These are phyloP conservation scores for Homarus gammarus DNA, from an alignment of 2,888 invertebrate genomes.

Conservation along the genomic window DNA sequence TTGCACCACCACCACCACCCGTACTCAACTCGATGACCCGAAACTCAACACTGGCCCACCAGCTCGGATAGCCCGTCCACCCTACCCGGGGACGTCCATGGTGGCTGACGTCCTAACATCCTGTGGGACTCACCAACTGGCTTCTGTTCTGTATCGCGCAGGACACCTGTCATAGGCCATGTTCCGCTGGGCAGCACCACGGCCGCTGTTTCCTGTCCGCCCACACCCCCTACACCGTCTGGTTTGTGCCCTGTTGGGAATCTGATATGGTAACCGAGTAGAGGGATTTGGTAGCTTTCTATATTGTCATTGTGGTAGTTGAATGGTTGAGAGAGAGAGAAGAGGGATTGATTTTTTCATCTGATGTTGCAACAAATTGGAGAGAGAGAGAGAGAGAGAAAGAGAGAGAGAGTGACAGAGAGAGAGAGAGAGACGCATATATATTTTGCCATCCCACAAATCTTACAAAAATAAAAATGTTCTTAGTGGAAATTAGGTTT, in stretches of 20 bases:
- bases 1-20: too few species aligned
- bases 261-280: too few species aligned
- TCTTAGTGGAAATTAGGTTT: too few species aligned
- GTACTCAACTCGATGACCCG: too few species aligned
- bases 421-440: background rate
- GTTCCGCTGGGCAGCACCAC: background rate
- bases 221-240: background rate
- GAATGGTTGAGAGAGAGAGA: background rate
- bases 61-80: background rate
- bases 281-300: background rate
- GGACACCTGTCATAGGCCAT: background rate
- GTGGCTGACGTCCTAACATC: background rate
- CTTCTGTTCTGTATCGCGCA: background rate
- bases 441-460: too few species aligned
- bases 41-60: background rate
- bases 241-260: too few species aligned
- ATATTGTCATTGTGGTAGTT: background rate
- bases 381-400: background rate
- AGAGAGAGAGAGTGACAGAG: slow-evolving; percentile 4
- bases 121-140: background rate
- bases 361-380: too few species aligned
- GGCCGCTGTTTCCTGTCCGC: background rate
- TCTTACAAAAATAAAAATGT: too few species aligned
- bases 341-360: too few species aligned
- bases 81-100: background rate